Evolutionary conservation across 2,113 vertebrate genomes (phyloP), one percentile per base, ranked within the genome.

Genomic region (Brienomyrus longianalis): DNA sequence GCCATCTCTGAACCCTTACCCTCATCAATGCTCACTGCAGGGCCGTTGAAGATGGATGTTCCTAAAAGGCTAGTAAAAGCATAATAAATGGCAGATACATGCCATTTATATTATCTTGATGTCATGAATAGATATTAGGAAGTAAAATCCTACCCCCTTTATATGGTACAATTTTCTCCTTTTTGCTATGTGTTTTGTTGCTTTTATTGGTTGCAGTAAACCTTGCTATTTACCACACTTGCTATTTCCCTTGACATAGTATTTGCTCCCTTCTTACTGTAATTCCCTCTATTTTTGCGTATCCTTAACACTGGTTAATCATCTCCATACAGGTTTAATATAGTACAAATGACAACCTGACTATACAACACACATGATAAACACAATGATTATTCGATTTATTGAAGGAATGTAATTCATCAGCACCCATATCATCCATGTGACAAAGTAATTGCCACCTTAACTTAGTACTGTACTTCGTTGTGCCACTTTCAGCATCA

Each of bases 41-140:
- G 92, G 23, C 70, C 91, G n/a, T 92, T 90, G 88, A 91, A 94
- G 92, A 92, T 94, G 83, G 93, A 93, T 35, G 89, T 94, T 21
- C 89, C 91, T 23, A 97, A 96, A 98, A 99, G 98, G 98, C 98
- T 96, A 98, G 98, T 99, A 94, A 89, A 91, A 92, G 92, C 95
- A 97, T 97, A 94, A 97, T 98, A 96, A 96, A 97, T 97, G 96
- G 95, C 84, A 91, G 91, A 83, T 31, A 86, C 52, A 74, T 51
- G 83, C 95, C 96, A 97, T 97, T 97, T 97, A 96, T 97, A 94
- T 96, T 97, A 93, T 93, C 90, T 0, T 86, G 31, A 54, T 92
- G 11, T 54, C 84, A 27, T 47, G 52, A 80, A 27, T 90, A 91
- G 91, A 88, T n/a, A 83, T 7, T 31, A 87, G 90, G 85, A 52